Evolutionary conservation across 2,888 invertebrate species (phyloP), one percentile per base, ranked within the genome.

Genomic region (Phortica okadai): DNA sequence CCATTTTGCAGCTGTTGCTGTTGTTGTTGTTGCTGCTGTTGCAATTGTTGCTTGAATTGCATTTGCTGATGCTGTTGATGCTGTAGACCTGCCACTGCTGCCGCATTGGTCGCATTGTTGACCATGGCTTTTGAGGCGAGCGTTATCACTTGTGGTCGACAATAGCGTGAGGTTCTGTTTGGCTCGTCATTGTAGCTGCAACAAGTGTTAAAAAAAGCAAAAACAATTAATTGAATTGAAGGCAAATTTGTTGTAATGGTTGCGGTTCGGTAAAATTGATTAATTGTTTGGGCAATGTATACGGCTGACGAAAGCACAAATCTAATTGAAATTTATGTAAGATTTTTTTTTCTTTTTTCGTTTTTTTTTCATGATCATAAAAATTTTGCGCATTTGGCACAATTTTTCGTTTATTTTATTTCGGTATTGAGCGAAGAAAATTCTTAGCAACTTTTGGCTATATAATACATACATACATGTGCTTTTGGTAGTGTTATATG

Each of bases 101-200:
- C 78, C 33, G 85, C 85, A 67, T 78, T 81, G 45, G 82, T 79
- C 42, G 89, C 90, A 82, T 90, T 90, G 77, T 90, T 90, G 75
- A 90, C 89, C 87, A 90, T 91, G 80, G 89, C 91, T 84, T 90
- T 88, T 74, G 91, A 90, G 78, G 89, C 90, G 77, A 91, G 83
- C 77, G 90, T 90, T 79, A 91, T 88, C 79, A 90, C 88, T 83
- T 91, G 91, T 3, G 91, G 91, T 44, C 91, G 91, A 80, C 90
- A 91, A 78, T 89, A 91, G 81, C 88, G 90, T 69, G 89, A 82
- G 62, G 85, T 82, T 79, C 90, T 84, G 77, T 88, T 89, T 78
- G 88, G 80, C 79, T 91, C 91, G 80, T 91, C 91, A 84, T 89
- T 88, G 79, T 88, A 90, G 76, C 90, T 90, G 82, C 8, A 88